phyloP scores from a whole-genome alignment of 2,113 vertebrate species.

The Lophura nycthemera region DNA sequence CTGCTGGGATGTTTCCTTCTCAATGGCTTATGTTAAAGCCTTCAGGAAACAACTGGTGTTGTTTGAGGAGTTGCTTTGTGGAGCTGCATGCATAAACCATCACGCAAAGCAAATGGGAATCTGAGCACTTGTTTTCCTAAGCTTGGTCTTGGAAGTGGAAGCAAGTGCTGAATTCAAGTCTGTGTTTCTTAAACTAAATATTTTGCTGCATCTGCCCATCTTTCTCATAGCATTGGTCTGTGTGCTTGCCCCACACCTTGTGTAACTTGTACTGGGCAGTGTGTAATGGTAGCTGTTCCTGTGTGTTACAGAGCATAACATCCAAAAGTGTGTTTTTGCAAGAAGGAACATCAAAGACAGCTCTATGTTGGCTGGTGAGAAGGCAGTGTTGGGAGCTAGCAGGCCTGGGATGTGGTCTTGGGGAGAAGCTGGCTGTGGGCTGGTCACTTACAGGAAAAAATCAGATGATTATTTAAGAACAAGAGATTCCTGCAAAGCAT shows the following conservation, averaged over 20 bases:
- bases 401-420: not conserved
- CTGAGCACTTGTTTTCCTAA: not conserved
- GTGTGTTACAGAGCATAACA: rapidly evolving
- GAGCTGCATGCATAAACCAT: not conserved
- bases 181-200: not conserved
- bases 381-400: rapidly evolving
- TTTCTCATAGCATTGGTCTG: rapidly evolving
- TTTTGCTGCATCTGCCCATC: rapidly evolving
- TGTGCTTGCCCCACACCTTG: rapidly evolving
- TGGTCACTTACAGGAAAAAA: not conserved
- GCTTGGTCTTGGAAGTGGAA: not conserved
- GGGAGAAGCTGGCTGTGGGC: not conserved
- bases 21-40: not conserved
- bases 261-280: not conserved
- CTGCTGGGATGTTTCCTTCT: not conserved
- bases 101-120: not conserved
- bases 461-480: too few species aligned
- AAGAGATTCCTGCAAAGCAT: not conserved
- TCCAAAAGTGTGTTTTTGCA: rapidly evolving
- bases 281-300: not conserved
- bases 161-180: not conserved
- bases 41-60: not conserved
- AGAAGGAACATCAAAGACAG: not conserved
- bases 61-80: not conserved
- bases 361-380: not conserved